Base-by-base conservation (phyloP, 2,113 vertebrate species). In the Prunella himalayana region DNA sequence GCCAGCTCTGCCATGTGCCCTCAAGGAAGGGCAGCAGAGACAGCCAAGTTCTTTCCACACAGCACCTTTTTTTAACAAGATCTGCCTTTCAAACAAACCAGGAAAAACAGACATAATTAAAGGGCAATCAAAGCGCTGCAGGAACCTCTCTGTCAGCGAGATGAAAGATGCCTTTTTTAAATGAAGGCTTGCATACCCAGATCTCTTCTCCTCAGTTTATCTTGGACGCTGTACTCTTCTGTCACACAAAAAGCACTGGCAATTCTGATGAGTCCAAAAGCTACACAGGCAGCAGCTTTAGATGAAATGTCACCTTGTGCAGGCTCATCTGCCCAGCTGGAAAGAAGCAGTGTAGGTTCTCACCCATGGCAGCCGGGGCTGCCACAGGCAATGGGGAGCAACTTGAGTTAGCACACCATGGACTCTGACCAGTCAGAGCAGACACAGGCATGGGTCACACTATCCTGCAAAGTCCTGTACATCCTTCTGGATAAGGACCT, bases 11-110 rank as follows among this genome's bases (percentile, higher is more conserved):
- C 70, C 1, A 3, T 37, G 14, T 85, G 79, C 94, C 94, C 95
- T 96, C 88, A 92, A 96, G 95, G 90, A 93, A 94, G 92, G 83
- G 93, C 93, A 96, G 92, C 72, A 78, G 82, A 92, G 76, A 70
- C 90, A 95, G 94, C 92, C 93, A 95, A 95, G 88, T 79, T 92
- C 86, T 94, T 96, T 94, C 94, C 72, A 96, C 93, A 80, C 76
- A 96, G 90, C 86, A 84, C 86, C 86, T 93, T 93, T 92, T 95
- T 81, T 92, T 91, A 95, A 94, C 76, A 92, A 95, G 90, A 93
- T 94, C 90, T 94, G 92, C 95, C 92, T 96, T 95, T 94, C 92
- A 96, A 92, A 95, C 87, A 91, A 93, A 95, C 93, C 90, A 96
- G 95, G 96, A 88, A 96, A 95, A 90, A 37, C 86, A 93, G 82